Evolutionary conservation across 2,797 vertebrate species (phyloP), one percentile per base, ranked within the genome.

Genomic region (Nasua narica): DNA sequence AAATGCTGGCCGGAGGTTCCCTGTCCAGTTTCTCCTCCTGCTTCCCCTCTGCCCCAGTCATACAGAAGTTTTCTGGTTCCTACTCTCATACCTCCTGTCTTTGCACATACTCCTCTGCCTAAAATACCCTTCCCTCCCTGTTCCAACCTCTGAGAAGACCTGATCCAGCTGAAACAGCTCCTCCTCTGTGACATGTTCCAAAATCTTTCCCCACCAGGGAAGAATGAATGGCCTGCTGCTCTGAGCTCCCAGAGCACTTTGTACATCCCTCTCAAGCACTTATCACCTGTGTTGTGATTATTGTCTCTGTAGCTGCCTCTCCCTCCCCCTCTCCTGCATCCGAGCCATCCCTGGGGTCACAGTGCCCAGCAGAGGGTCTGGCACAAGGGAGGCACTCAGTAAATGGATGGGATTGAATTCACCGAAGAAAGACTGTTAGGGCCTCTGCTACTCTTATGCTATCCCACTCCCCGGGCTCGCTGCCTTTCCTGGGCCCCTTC

Each of bases 191-290:
- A 93, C 70, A 77, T 48, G 94, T 96, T 92, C 96, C 96, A 95
- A 94, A 96, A 60, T 81, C 91, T 70, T 85, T 95, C 91, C 81
- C 91, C 89, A 92, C 88, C 50, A 29, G 48, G 91, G 65, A 93
- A 89, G 89, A 82, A 82, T 89, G 93, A 97, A 82, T 94, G 95
- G 91, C 94, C 91, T 91, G 84, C 89, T 69, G 95, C 93, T 93
- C 87, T 27, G 91, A 87, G 97, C 93, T 95, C 96, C 95, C 97
- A 92, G 87, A 95, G 95, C 97, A 96, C 97, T 97, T 93, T 96
- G 97, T 95, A 79, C 70, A 72, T 88, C 77, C 62, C 81, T 97
- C 72, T 70, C 65, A 93, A 96, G 97, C 96, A 94, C 94, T 97
- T 96, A 96, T 35, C 97, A 94, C 95, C 94, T 43, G 0, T 85